Evolutionary conservation across 2,797 vertebrate species (phyloP).

Genomic region (Pseudomugil gertrudae): DNA sequence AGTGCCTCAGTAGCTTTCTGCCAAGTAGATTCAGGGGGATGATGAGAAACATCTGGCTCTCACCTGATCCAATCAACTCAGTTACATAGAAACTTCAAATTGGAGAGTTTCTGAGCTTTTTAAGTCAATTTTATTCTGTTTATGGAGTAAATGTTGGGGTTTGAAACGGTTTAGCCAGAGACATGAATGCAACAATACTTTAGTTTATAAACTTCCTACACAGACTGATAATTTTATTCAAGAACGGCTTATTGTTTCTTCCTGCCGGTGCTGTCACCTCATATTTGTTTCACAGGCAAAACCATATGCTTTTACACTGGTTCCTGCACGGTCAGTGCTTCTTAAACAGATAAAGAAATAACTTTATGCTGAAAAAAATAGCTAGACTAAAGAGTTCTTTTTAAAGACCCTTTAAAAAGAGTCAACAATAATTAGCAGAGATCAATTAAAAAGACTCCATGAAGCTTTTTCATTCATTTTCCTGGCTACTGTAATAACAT

Average conservation of each 20-base stretch:
- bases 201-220: background rate
- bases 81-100: background rate
- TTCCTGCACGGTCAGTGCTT: background rate
- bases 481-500: slow-evolving; percentile 37
- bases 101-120: background rate
- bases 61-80: background rate
- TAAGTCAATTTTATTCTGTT: background rate
- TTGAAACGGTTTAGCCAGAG: background rate
- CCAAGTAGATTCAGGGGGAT: background rate
- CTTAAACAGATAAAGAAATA: background rate
- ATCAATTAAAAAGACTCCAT: background rate
- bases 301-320: too few relatives aligned
- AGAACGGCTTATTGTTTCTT: background rate
- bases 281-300: background rate
- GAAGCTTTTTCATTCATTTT: background rate
- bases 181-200: background rate
- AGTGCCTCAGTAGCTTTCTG: background rate
- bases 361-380: background rate
- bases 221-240: background rate
- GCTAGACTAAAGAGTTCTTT: background rate
- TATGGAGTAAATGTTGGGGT: background rate
- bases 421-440: background rate
- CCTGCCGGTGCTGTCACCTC: background rate
- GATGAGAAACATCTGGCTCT: slow-evolving; percentile 3
- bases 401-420: background rate